Percentiles rank a stretch among this genome's conserved stretches.
These are phyloP conservation scores for Calyptommatus sinebrachiatus DNA, from an alignment of 2,113 vertebrate species.

Conservation along the genomic window DNA sequence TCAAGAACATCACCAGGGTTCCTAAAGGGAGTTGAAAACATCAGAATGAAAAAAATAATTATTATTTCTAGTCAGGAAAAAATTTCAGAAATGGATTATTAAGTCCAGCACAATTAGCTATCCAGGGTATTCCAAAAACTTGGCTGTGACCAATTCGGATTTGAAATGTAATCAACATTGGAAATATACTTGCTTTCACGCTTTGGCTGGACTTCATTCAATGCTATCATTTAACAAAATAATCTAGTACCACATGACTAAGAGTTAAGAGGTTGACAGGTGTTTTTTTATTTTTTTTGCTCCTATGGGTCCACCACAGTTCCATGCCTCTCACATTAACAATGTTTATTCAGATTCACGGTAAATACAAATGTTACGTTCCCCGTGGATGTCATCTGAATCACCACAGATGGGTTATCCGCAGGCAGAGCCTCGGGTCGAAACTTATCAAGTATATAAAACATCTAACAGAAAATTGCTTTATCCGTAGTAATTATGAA, in stretches of 20 bases:
- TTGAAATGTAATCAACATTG: not conserved
- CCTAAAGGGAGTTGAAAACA: slow-evolving; percentile 67
- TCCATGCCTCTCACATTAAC: too few relatives aligned
- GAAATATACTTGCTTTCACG: not conserved
- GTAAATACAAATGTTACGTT: too few relatives aligned
- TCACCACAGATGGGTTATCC: too few relatives aligned
- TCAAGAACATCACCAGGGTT: slow-evolving; percentile 94
- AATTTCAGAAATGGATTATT: not conserved
- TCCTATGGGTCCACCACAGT: too few relatives aligned
- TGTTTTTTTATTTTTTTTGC: not conserved
- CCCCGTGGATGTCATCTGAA: too few relatives aligned
- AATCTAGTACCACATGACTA: not conserved
- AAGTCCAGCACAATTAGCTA: not conserved
- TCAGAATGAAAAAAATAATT: not conserved
- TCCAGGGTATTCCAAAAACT: not conserved
- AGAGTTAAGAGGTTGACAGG: not conserved
- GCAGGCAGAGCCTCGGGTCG: too few relatives aligned
- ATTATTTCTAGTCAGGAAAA: not conserved
- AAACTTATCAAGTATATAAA: too few relatives aligned
- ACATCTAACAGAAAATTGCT: too few relatives aligned
- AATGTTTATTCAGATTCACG: too few relatives aligned
- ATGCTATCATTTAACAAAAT: not conserved
- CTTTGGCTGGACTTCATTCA: too few relatives aligned
- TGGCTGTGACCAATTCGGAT: not conserved
- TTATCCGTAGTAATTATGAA: too few relatives aligned